Percentiles rank a stretch among this genome's conserved stretches.
Conservation (phyloP, 2,888 invertebrate species). For the Spisula subtruncata region DNA sequence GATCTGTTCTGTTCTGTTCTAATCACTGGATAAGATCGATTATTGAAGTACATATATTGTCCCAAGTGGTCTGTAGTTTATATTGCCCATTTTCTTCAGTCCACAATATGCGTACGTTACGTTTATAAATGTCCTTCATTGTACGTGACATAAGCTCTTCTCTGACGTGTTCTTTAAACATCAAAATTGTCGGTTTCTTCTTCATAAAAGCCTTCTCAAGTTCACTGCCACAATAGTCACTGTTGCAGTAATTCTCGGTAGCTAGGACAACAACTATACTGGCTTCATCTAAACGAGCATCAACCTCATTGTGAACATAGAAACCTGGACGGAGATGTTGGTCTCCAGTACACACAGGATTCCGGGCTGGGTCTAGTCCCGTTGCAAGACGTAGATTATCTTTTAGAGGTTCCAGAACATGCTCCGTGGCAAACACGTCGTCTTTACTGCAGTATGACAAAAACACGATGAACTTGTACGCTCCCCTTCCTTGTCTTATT, state of each 20-base stretch:
- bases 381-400: constrained; percentile 21
- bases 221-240: constrained; percentile 14
- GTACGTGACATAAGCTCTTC: constrained; percentile 19
- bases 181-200: constrained; percentile 16
- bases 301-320: constrained; percentile 7
- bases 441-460: constrained; percentile 25
- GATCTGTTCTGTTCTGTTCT: too few species aligned
- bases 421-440: not conserved
- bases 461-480: constrained; percentile 27
- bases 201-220: constrained; percentile 31
- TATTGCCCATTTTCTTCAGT: constrained; percentile 7
- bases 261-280: not conserved
- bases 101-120: constrained; percentile 16
- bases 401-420: not conserved
- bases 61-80: constrained; percentile 11
- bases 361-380: not conserved
- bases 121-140: constrained; percentile 15
- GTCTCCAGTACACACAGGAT: constrained; percentile 18
- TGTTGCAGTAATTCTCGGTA: constrained; percentile 19
- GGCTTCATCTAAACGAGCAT: not conserved
- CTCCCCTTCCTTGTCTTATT: not conserved
- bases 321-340: not conserved
- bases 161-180: constrained; percentile 26
- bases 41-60: not conserved
- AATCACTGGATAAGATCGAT: constrained; percentile 10